Evolutionary conservation across 2,797 vertebrate species (phyloP).

Genomic region (Parauchenoglanis ngamensis): DNA sequence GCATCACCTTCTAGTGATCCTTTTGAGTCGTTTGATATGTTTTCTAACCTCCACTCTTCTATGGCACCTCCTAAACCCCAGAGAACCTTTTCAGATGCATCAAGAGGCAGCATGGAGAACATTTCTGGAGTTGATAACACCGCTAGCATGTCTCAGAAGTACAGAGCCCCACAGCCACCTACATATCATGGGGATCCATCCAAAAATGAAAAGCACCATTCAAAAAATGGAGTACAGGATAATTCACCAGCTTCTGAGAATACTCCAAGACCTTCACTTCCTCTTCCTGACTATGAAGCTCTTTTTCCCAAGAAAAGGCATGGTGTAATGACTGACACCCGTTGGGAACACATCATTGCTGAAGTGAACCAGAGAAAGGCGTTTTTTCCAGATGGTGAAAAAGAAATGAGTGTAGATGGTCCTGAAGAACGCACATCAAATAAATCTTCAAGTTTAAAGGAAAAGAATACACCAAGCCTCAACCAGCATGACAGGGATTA

Average conservation of each 20-base stretch:
- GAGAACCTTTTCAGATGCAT: conserved; percentile 54
- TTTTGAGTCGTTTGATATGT: conserved; percentile 65
- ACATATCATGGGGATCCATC: conserved; percentile 10
- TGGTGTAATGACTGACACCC: conserved; percentile 71
- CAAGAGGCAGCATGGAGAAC: conserved; percentile 62
- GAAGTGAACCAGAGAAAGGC: conserved; percentile 73
- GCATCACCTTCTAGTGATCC: conserved; percentile 62
- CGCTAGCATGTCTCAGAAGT: conserved; percentile 63
- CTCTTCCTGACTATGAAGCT: conserved; percentile 77
- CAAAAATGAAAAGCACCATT: conserved; percentile 31
- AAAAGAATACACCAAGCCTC: conserved; percentile 44
- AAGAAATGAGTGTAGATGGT: conserved; percentile 76
- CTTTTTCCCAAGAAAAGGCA: conserved; percentile 76
- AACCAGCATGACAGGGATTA: conserved; percentile 41
- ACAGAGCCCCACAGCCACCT: conserved; percentile 59
- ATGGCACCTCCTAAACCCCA: conserved; percentile 63
- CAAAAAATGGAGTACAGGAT: conserved; percentile 12
- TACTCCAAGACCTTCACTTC: conserved; percentile 58
- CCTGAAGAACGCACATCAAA: conserved; percentile 53
- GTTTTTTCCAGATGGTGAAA: conserved; percentile 54
- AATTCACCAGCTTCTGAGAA: conserved; percentile 37
- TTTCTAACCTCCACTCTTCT: conserved; percentile 70
- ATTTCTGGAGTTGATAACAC: conserved; percentile 57
- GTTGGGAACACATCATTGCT: conserved; percentile 78
- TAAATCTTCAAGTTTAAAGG: conserved; percentile 39